Conservation (phyloP, 2,797 vertebrate genomes). For the Nannoperca australis region DNA sequence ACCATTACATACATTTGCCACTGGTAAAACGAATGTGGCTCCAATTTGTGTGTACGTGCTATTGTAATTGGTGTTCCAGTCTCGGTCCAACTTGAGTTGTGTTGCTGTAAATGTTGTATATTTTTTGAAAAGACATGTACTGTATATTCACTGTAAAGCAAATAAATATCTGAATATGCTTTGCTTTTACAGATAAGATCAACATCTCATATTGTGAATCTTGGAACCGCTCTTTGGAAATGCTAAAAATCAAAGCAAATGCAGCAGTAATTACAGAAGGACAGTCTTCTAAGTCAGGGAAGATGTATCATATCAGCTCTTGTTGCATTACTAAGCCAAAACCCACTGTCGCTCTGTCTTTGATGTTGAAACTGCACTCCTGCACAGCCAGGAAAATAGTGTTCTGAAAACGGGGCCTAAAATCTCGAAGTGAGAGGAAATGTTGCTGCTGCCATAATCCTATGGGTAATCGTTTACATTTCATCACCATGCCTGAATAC, state of each 20-base stretch:
- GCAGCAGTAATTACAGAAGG: slow-evolving; percentile 40
- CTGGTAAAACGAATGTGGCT: slow-evolving; percentile 2
- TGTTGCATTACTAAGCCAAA: slow-evolving; percentile 64
- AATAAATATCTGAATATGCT: background rate
- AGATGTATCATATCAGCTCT: slow-evolving; percentile 59
- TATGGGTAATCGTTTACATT: slow-evolving; percentile 75
- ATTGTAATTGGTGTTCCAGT: background rate
- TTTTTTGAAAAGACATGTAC: background rate
- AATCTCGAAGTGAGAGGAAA: slow-evolving; percentile 57
- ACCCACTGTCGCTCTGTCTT: slow-evolving; percentile 55
- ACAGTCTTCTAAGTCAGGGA: slow-evolving; percentile 48
- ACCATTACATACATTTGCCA: slow-evolving; percentile 18
- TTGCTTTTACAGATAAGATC: background rate
- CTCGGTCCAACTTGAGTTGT: background rate
- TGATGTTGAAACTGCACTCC: slow-evolving; percentile 69
- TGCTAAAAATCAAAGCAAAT: slow-evolving; percentile 30
- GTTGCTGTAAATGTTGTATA: background rate
- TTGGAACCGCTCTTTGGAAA: slow-evolving; percentile 15
- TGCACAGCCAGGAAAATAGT: slow-evolving; percentile 48
- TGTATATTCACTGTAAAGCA: background rate
- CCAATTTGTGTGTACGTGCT: slow-evolving; percentile 4
- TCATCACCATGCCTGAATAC: slow-evolving; percentile 75
- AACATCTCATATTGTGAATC: slow-evolving; percentile 1
- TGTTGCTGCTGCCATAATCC: slow-evolving; percentile 69
- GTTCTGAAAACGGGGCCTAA: slow-evolving; percentile 58